Conservation (phyloP, 2,888 invertebrate genomes). For the Polydrusus pterygomalis region DNA sequence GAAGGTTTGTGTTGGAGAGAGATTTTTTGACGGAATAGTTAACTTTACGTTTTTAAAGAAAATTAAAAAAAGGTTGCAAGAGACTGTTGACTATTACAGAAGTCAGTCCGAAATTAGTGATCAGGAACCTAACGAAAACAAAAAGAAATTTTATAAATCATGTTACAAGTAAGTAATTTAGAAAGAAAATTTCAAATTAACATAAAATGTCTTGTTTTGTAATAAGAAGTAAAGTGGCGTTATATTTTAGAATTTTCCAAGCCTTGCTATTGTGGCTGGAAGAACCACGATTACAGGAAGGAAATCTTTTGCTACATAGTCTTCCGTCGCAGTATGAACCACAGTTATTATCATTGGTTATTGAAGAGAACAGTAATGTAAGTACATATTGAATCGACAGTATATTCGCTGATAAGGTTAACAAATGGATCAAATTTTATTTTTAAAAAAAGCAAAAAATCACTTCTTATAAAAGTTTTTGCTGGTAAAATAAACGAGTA, state of each 20-base stretch:
- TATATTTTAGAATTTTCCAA: constrained; percentile 62
- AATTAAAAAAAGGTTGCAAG: constrained; percentile 80
- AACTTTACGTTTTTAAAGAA: constrained; percentile 80
- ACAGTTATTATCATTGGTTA: constrained; percentile 77
- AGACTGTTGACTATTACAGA: constrained; percentile 77
- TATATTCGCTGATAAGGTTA: too few species aligned
- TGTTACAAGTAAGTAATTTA: constrained; percentile 60
- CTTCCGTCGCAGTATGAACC: constrained; percentile 85
- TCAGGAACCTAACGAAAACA: constrained; percentile 64
- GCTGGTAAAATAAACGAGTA: too few species aligned
- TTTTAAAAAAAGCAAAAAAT: too few species aligned
- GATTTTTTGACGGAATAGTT: constrained; percentile 83
- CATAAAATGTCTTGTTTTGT: too few species aligned
- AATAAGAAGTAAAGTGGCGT: too few species aligned
- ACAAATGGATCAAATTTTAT: too few species aligned
- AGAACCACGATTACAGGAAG: constrained; percentile 83
- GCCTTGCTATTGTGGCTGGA: constrained; percentile 86
- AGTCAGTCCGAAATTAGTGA: constrained; percentile 68
- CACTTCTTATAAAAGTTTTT: too few species aligned
- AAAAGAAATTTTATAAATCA: constrained; percentile 66
- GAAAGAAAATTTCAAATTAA: too few species aligned
- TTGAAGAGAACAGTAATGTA: constrained; percentile 76
- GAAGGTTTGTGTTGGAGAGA: constrained; percentile 81
- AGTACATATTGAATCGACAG: too few species aligned
- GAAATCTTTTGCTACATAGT: constrained; percentile 78